phyloP scores from a whole-genome alignment of 2,113 vertebrate genomes.

The Chlorodrepanis virens region DNA sequence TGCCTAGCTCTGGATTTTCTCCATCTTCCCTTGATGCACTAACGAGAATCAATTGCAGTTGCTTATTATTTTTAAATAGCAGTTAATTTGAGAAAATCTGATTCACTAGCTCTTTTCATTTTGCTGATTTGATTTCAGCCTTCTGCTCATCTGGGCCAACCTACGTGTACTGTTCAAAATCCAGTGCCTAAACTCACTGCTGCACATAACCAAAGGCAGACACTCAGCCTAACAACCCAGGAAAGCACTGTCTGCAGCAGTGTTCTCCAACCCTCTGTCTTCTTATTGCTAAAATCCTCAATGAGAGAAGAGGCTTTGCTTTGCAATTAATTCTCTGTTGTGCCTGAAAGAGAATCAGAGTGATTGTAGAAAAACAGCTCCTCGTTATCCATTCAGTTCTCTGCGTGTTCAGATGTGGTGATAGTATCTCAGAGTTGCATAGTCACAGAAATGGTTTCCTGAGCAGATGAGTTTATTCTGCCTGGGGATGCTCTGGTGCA shows the following conservation, averaged over 20 bases:
- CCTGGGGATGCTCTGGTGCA: neutral
- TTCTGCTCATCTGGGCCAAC: conserved; percentile 41
- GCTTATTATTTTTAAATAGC: conserved; percentile 58
- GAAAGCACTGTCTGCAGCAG: neutral
- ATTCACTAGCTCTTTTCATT: conserved; percentile 54
- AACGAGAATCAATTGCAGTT: conserved; percentile 38
- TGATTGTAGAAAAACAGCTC: neutral
- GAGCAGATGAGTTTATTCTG: neutral
- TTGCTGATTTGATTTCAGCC: conserved; percentile 50
- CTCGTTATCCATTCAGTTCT: neutral
- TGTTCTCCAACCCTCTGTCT: neutral
- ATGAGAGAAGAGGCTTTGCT: neutral
- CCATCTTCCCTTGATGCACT: conserved; percentile 7
- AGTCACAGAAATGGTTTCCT: neutral
- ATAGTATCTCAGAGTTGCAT: neutral
- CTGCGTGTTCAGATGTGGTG: neutral
- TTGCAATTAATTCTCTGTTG: neutral
- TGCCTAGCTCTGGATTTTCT: conserved; percentile 40
- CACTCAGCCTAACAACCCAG: neutral
- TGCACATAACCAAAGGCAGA: neutral
- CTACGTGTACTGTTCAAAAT: neutral
- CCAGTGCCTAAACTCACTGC: neutral
- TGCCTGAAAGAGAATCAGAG: neutral
- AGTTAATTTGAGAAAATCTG: conserved; percentile 58
- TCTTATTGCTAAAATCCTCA: neutral